Evolutionary conservation across 2,888 invertebrate species (phyloP), one percentile per base, ranked within the genome.

Genomic region (Dryomyza anilis): DNA sequence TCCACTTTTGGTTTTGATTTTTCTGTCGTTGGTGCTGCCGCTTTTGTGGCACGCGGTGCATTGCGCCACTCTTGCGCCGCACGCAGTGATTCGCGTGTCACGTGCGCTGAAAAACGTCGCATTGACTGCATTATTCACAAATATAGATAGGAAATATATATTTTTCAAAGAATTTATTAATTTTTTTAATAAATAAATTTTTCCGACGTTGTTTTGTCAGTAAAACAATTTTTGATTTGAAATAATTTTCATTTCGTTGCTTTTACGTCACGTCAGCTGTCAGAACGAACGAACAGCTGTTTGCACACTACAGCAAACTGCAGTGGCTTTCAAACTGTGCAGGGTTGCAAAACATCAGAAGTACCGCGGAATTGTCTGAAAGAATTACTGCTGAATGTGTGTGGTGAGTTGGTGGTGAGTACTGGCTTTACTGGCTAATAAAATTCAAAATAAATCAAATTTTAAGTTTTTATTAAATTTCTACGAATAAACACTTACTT

Each of bases 1-100:
- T 64, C 58, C 58, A n/a, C n/a, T n/a, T n/a, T n/a, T n/a, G n/a
- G n/a, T n/a, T 63, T 63, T 27, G 45, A 3, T 50, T 65, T 65
- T 48, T 39, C 48, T 59, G 48, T 58, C 46, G 58, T 5, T 25
- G 43, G 56, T 29, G 21, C 29, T 39, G 36, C 16, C 6, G 55
- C 36, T 39, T 43, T 4, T 14, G 52, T 8, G 29, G 16, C 19
- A 10, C 16, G n/a, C 3, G n/a, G 3, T 21, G 7, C 16, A 23
- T 10, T 48, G 23, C 10, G 1, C 7, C 21, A 21, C 23, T 12
- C 7, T 19, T 58, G 27, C 4, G 14, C 21, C 25, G 25, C 23
- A 43, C 45, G 46, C 43, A 43, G 19, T 6, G 57, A 57, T 16
- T 57, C 57, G 25, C 57, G 57, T n/a, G 39, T 43, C 16, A 57